A percentile compares a stretch with the other conserved stretches of the same genome.
phyloP scores from a whole-genome alignment of 1,140 invertebrate species.

The Panulirus ornatus region DNA sequence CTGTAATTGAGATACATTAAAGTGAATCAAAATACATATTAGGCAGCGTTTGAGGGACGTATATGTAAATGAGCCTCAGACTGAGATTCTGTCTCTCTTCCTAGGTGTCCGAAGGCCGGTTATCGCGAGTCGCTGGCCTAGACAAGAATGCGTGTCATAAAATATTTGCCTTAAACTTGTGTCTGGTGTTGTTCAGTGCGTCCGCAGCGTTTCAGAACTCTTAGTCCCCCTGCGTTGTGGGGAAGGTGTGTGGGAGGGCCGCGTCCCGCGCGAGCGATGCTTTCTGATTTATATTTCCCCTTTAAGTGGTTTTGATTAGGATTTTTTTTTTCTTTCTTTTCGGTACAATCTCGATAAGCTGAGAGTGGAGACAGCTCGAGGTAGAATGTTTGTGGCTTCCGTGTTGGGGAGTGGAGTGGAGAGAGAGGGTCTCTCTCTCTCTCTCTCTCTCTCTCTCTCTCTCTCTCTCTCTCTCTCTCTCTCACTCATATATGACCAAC shows the following conservation, averaged over 20 bases:
- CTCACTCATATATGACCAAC: not conserved
- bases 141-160: constrained; percentile 29
- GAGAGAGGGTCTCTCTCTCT: not conserved
- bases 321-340: too few species aligned
- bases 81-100: not conserved
- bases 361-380: not conserved
- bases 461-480: not conserved
- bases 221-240: too few species aligned
- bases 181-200: not conserved
- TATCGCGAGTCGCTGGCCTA: not conserved
- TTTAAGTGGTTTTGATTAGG: too few species aligned
- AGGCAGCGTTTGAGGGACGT: not conserved
- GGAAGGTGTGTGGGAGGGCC: too few species aligned
- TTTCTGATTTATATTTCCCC: too few species aligned
- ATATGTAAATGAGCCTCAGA: not conserved
- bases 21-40: constrained; percentile 69
- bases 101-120: not conserved
- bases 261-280: too few species aligned
- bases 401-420: not conserved
- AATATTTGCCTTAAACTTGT: constrained; percentile 49
- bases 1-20: constrained; percentile 71
- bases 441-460: not conserved
- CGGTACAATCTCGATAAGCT: too few species aligned
- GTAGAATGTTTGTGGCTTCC: not conserved
- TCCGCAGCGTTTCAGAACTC: not conserved